These are phyloP conservation scores for Charina bottae DNA, from an alignment of 2,113 vertebrate species.

Conservation along the genomic window DNA sequence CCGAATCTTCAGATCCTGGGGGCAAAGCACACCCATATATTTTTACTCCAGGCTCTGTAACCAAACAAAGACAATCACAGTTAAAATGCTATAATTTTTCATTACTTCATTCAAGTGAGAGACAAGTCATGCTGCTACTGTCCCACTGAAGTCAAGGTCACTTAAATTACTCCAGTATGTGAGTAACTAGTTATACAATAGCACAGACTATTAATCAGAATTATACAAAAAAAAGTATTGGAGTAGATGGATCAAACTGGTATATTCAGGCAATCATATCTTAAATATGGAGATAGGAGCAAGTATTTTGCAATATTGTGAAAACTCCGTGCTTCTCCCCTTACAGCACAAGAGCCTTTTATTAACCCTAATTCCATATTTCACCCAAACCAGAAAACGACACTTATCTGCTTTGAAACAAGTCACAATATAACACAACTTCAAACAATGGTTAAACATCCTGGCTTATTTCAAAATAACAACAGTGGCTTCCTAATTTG, in stretches of 20 bases:
- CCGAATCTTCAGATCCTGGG: conserved; percentile 82
- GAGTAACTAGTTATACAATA: too few species aligned
- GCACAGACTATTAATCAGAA: neutral
- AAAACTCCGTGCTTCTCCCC: neutral
- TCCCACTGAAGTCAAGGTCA: neutral
- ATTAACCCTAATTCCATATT: neutral
- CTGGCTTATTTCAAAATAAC: neutral
- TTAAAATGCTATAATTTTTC: neutral
- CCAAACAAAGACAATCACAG: neutral
- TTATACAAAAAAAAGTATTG: neutral
- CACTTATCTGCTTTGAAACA: neutral
- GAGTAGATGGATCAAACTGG: neutral
- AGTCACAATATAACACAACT: neutral
- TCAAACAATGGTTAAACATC: neutral
- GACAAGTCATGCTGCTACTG: neutral
- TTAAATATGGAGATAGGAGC: too few species aligned
- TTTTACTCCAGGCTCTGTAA: conserved; percentile 72
- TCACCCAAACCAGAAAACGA: neutral
- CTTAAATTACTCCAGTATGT: neutral
- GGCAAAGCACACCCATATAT: conserved; percentile 79
- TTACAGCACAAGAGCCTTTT: neutral
- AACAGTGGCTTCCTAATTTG: neutral
- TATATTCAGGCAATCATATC: neutral
- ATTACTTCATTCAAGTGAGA: neutral
- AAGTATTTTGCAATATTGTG: neutral